phyloP scores from a whole-genome alignment of 2,797 vertebrate species.

The Phyllotis vaccarum region DNA sequence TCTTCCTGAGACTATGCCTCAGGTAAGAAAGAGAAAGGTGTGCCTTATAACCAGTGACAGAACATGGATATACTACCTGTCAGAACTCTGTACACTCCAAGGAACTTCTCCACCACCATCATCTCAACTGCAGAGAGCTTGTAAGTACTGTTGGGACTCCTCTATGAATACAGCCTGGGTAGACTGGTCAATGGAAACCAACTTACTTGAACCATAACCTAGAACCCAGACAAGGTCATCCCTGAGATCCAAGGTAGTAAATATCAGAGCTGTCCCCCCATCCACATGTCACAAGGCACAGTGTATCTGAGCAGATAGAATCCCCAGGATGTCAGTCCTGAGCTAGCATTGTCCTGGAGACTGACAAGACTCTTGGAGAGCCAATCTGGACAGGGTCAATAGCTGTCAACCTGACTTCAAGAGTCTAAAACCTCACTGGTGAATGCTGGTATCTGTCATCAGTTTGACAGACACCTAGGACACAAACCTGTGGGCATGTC shows the following conservation, averaged over 20 bases:
- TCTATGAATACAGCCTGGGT: too few species aligned
- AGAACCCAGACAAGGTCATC: background rate
- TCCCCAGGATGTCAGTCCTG: background rate
- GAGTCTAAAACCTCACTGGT: background rate
- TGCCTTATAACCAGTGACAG: background rate
- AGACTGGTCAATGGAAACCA: background rate
- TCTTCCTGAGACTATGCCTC: background rate
- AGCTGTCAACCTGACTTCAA: background rate
- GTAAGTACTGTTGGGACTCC: background rate
- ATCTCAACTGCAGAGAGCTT: background rate
- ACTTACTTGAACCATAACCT: fast-evolving
- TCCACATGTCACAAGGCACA: background rate
- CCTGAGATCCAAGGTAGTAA: background rate
- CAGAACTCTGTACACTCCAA: background rate
- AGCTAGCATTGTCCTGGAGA: background rate
- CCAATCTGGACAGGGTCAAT: fast-evolving
- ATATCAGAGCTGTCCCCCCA: background rate
- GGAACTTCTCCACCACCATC: fast-evolving
- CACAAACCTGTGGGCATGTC: background rate
- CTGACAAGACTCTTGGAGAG: background rate
- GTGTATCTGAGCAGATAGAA: background rate
- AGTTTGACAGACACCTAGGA: background rate
- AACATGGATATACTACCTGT: background rate
- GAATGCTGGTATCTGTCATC: background rate
- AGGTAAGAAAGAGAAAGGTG: background rate